Percentiles rank a stretch among this genome's conserved stretches.
These are phyloP conservation scores for Scleropages formosus DNA, from an alignment of 2,797 vertebrate genomes.

Conservation along the genomic window DNA sequence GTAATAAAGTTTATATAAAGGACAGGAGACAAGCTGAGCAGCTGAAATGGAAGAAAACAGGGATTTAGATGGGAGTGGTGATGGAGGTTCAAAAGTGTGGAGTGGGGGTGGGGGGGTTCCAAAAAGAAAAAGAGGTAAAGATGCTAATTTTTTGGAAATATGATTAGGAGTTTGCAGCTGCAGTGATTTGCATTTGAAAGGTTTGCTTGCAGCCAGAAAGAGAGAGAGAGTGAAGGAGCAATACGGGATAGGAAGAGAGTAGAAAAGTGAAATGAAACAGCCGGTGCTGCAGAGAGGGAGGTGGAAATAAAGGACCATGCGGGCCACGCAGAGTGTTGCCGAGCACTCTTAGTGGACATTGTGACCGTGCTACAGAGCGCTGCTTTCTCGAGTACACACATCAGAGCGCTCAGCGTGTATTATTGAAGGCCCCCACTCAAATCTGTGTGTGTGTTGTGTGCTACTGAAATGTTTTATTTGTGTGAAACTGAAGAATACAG, in stretches of 20 bases:
- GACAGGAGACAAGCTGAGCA: too few species aligned
- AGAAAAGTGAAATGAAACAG: constrained; percentile 22
- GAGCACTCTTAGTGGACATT: constrained; percentile 17
- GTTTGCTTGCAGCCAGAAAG: constrained; percentile 12
- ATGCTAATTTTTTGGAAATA: constrained; percentile 23
- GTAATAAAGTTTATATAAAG: too few species aligned
- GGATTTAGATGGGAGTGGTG: constrained; percentile 32
- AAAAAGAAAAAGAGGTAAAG: not conserved
- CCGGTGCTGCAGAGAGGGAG: not conserved
- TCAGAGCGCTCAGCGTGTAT: too few species aligned
- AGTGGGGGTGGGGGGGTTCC: constrained; percentile 14
- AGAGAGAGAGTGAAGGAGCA: constrained; percentile 14
- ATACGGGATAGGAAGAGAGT: constrained; percentile 46
- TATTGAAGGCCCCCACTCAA: too few species aligned
- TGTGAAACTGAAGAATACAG: too few species aligned
- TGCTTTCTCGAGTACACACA: too few species aligned
- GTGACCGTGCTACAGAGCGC: not conserved
- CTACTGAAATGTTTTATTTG: too few species aligned
- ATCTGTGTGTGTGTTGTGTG: constrained; percentile 9
- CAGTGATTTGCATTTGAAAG: constrained; percentile 34
- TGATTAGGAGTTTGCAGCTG: constrained; percentile 26
- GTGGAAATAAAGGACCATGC: constrained; percentile 7
- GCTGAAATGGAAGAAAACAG: not conserved
- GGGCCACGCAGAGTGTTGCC: constrained; percentile 29
- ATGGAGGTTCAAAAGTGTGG: constrained; percentile 42